Conservation (phyloP, 1,140 invertebrate genomes). For the Hypsibius dujardini region DNA sequence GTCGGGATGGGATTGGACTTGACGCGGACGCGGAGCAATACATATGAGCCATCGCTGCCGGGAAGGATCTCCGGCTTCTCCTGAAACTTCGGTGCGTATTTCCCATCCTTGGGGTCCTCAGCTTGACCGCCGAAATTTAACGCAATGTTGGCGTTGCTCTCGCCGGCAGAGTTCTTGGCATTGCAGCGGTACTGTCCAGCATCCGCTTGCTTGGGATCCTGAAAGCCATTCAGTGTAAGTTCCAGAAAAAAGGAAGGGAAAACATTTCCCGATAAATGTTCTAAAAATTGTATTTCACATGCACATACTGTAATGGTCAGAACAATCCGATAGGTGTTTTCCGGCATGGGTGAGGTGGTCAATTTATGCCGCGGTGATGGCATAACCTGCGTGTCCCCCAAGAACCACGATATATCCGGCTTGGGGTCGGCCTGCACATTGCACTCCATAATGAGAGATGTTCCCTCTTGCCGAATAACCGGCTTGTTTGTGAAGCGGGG, state of each 20-base stretch:
- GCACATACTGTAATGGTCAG: constrained; percentile 27
- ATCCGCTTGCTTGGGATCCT: constrained; percentile 78
- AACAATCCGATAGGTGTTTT: constrained; percentile 29
- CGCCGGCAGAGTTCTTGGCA: constrained; percentile 89
- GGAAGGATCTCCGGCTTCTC: constrained; percentile 94
- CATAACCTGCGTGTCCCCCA: constrained; percentile 26
- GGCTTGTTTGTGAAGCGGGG: constrained; percentile 92
- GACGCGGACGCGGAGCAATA: constrained; percentile 35
- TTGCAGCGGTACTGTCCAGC: constrained; percentile 96
- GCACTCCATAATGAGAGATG: constrained; percentile 84
- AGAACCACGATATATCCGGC: constrained; percentile 83
- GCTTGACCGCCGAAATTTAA: constrained; percentile 73
- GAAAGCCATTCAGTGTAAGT: constrained; percentile 19
- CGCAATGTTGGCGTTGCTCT: constrained; percentile 98
- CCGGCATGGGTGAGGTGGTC: neutral
- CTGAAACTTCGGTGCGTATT: constrained; percentile 74
- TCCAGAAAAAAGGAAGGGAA: neutral
- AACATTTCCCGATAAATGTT: constrained; percentile 17
- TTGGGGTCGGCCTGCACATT: constrained; percentile 78
- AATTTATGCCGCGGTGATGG: neutral
- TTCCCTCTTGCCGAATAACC: constrained; percentile 81
- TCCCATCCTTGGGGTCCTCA: constrained; percentile 46
- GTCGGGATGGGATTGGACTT: constrained; percentile 74
- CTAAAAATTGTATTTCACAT: neutral
- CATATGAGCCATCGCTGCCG: constrained; percentile 23